phyloP scores from a whole-genome alignment of 92 coral and sea anemone species.

The Epizoanthus rinbou region DNA sequence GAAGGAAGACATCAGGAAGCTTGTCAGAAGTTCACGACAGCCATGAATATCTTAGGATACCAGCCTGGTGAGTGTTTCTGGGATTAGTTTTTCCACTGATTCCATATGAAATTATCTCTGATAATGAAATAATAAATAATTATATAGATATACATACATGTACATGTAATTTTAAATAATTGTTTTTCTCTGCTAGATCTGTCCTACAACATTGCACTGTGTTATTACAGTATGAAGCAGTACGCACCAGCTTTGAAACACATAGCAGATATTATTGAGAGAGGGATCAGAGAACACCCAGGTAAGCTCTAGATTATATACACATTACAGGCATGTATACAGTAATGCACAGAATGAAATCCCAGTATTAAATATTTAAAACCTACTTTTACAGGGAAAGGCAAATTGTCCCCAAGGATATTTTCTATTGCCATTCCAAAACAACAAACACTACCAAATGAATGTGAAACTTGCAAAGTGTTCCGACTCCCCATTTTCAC shows the following conservation, averaged over 20 bases:
- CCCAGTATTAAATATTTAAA: too few relatives aligned
- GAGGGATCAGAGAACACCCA: constrained; percentile 98
- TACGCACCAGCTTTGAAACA: constrained; percentile 98
- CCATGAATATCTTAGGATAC: constrained; percentile 96
- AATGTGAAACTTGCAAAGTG: too few relatives aligned
- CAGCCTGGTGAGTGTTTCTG: constrained; percentile 79
- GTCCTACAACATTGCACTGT: constrained; percentile 96
- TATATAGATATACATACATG: neutral
- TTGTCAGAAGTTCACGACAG: constrained; percentile 95
- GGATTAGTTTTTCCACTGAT: neutral
- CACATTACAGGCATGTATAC: too few relatives aligned
- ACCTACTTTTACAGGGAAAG: too few relatives aligned
- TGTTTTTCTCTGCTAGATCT: constrained; percentile 58
- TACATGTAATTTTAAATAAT: too few relatives aligned
- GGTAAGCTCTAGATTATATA: constrained; percentile 54
- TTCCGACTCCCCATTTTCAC: too few relatives aligned
- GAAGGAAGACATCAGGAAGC: constrained; percentile 89
- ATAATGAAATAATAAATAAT: neutral
- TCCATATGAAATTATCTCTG: neutral
- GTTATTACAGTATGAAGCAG: constrained; percentile 92
- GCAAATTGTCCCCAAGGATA: too few relatives aligned
- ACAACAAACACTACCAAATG: too few relatives aligned
- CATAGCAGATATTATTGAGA: constrained; percentile 96
- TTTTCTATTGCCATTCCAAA: too few relatives aligned
- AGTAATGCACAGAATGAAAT: too few relatives aligned